Evolutionary conservation across 2,113 vertebrate genomes (phyloP).

Genomic region (Phylloscopus whistleri): DNA sequence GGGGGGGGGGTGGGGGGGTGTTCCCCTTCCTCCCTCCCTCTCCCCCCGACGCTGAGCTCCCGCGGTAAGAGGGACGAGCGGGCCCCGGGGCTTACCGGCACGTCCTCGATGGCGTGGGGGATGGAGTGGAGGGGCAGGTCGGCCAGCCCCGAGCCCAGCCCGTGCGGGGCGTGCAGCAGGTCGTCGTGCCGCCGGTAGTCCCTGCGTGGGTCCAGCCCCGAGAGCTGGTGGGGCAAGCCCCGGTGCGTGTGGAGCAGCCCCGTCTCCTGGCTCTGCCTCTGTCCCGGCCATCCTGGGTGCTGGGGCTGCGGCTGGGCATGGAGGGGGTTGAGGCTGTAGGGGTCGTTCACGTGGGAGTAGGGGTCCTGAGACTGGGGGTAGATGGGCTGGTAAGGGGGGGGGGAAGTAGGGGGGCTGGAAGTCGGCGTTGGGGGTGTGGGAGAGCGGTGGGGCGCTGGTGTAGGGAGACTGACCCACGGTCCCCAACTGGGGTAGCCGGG

Average conservation of each 20-base stretch:
- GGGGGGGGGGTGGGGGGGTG: too few relatives aligned
- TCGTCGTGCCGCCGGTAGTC: conserved; percentile 95
- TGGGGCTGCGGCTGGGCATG: conserved; percentile 94
- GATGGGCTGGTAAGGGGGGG: conserved; percentile 96
- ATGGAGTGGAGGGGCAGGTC: conserved; percentile 95
- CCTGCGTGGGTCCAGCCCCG: conserved; percentile 84
- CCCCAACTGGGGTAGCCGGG: conserved; percentile 94
- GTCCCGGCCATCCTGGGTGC: conserved; percentile 96
- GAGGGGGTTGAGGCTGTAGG: conserved; percentile 94
- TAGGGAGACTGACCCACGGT: conserved; percentile 95
- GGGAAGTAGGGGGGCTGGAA: conserved; percentile 95
- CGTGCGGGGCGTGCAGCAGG: conserved; percentile 92
- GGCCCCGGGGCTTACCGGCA: conserved; percentile 81
- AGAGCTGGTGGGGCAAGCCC: conserved; percentile 92
- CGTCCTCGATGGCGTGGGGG: conserved; percentile 97
- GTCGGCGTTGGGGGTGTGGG: conserved; percentile 89
- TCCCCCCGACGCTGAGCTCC: background rate
- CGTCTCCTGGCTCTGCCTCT: conserved; percentile 92
- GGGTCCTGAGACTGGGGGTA: conserved; percentile 98
- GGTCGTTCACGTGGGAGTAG: conserved; percentile 98
- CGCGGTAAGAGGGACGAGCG: too few relatives aligned
- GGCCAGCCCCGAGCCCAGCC: conserved; percentile 90
- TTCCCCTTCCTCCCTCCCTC: background rate
- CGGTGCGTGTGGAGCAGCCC: conserved; percentile 95
- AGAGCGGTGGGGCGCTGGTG: conserved; percentile 93